Conservation (phyloP, 2,888 invertebrate genomes). For the Dynastes maya region DNA sequence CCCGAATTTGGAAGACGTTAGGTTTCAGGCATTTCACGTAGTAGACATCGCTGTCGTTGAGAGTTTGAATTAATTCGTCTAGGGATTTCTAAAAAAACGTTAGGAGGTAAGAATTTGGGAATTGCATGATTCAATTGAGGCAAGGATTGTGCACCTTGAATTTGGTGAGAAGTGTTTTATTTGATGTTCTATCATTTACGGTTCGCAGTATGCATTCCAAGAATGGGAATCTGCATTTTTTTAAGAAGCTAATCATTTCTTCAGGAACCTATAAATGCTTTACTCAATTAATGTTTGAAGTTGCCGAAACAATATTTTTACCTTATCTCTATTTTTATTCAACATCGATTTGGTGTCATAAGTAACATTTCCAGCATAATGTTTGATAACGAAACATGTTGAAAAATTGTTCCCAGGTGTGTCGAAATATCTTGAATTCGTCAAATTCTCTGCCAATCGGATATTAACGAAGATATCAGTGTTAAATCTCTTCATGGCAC, state of each 20-base stretch:
- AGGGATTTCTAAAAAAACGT: constrained; percentile 60
- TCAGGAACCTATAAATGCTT: constrained; percentile 57
- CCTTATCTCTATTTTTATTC: constrained; percentile 69
- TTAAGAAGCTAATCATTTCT: constrained; percentile 60
- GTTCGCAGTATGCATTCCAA: constrained; percentile 53
- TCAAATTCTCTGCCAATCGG: constrained; percentile 55
- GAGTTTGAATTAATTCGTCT: constrained; percentile 65
- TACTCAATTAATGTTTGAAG: no score
- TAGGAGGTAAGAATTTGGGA: background rate
- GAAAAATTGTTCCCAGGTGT: constrained; percentile 54
- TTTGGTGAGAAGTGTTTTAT: constrained; percentile 64
- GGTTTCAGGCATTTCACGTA: constrained; percentile 69
- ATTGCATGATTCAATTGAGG: background rate
- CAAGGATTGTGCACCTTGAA: constrained; percentile 59
- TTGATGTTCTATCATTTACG: constrained; percentile 41
- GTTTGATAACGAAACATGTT: constrained; percentile 65
- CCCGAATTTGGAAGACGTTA: constrained; percentile 56
- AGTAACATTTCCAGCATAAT: constrained; percentile 67
- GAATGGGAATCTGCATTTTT: constrained; percentile 55
- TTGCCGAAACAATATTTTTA: constrained; percentile 51
- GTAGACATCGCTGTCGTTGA: constrained; percentile 67
- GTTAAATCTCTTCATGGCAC: constrained; percentile 60
- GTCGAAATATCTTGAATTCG: constrained; percentile 55
- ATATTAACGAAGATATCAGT: constrained; percentile 57
- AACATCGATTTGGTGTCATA: constrained; percentile 66